Percentiles rank a stretch among this genome's conserved stretches.
Evolutionary conservation across 2,888 invertebrate genomes (phyloP).

Genomic region (Netelia inedita): DNA sequence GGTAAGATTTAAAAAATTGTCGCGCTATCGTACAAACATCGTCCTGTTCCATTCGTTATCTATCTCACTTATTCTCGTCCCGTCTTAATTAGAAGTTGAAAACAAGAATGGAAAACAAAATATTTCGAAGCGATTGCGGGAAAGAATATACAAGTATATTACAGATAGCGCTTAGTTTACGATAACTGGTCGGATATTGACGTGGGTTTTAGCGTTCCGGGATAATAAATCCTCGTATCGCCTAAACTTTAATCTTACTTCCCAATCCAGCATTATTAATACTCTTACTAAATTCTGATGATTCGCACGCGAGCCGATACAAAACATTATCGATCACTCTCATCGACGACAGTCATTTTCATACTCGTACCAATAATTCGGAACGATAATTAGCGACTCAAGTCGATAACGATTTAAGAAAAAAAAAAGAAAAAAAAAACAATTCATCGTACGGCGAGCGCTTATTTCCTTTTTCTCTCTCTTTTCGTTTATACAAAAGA

Average conservation of each 20-base stretch:
- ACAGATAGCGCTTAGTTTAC: constrained; percentile 79
- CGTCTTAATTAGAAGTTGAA: constrained; percentile 21
- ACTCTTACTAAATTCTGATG: neutral
- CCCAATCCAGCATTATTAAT: neutral
- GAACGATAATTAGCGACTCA: constrained; percentile 16
- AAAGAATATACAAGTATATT: constrained; percentile 82
- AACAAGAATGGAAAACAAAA: constrained; percentile 76
- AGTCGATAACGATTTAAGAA: neutral
- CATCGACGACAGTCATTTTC: neutral
- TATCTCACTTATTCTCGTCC: constrained; percentile 34
- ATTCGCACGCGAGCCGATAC: neutral
- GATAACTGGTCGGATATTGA: constrained; percentile 73
- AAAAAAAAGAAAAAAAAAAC: neutral
- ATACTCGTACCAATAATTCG: neutral
- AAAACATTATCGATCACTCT: neutral
- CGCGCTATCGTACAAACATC: constrained; percentile 48
- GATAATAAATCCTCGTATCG: constrained; percentile 44
- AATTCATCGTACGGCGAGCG: too few species aligned
- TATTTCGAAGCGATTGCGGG: constrained; percentile 72
- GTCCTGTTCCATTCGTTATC: neutral
- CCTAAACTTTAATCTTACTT: constrained; percentile 18
- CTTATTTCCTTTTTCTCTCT: neutral
- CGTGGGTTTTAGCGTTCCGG: constrained; percentile 67
- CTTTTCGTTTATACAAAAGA: constrained; percentile 27
- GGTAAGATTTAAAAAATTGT: constrained; percentile 29